Conservation (phyloP, 2,113 vertebrate species). For the Chionis minor region DNA sequence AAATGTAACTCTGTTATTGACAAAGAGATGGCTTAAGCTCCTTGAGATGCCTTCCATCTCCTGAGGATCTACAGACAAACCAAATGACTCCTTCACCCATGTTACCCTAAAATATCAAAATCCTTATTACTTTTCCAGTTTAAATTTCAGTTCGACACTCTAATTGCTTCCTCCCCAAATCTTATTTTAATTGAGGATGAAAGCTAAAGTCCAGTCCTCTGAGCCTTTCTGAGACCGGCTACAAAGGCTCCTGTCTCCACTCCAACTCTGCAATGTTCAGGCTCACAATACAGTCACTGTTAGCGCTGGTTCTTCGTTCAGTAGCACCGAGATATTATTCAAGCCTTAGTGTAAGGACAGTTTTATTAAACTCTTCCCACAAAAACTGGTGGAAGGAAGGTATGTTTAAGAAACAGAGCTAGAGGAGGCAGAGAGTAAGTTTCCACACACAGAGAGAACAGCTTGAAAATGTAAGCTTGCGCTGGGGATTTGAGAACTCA, state of each 20-base stretch:
- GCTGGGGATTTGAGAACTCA: neutral
- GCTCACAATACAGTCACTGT: neutral
- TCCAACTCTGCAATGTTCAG: neutral
- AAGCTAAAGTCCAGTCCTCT: neutral
- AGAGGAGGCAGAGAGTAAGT: neutral
- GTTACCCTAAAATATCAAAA: neutral
- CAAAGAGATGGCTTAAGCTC: neutral
- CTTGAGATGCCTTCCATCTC: neutral
- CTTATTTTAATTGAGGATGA: neutral
- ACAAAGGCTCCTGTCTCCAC: neutral
- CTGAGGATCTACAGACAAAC: neutral
- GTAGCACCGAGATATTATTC: neutral
- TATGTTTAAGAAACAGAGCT: neutral
- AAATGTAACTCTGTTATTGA: neutral
- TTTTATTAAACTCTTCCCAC: neutral
- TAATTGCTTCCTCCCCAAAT: neutral
- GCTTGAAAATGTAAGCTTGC: neutral
- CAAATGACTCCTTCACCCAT: neutral
- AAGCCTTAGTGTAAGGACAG: neutral
- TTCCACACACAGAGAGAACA: neutral
- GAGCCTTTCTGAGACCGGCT: neutral
- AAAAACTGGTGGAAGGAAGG: neutral
- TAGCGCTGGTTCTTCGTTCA: neutral
- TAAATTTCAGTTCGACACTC: neutral
- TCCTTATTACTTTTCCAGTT: neutral